These are phyloP conservation scores for Karalla daura DNA, from an alignment of 2,797 vertebrate genomes.

Conservation along the genomic window DNA sequence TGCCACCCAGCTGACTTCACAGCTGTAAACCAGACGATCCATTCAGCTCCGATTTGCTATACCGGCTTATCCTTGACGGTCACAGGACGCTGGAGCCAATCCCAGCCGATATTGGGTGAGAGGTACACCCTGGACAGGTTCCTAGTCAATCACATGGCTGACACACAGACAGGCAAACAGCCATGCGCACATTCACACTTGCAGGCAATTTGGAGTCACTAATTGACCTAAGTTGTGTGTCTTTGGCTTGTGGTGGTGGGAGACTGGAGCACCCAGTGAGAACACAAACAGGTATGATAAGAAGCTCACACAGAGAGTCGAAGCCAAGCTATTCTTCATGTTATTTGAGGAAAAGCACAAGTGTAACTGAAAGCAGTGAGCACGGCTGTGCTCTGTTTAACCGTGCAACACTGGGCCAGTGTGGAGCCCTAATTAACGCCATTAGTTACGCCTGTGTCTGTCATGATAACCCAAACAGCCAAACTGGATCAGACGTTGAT, in stretches of 20 bases:
- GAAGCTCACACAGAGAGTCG: background rate
- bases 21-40: constrained; percentile 29
- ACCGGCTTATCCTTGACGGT: background rate
- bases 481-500: background rate
- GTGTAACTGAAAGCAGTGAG: constrained; percentile 1
- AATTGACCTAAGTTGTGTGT: background rate
- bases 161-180: background rate
- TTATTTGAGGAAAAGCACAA: constrained; percentile 15
- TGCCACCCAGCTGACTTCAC: constrained; percentile 34
- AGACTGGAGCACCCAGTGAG: background rate
- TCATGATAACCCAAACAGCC: background rate
- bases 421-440: background rate
- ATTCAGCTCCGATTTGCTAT: background rate
- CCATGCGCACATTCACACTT: background rate
- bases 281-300: no score
- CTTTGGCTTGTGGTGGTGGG: background rate
- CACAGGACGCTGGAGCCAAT: background rate
- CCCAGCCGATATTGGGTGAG: background rate
- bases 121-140: background rate
- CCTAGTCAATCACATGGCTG: background rate
- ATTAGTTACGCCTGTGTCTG: constrained; percentile 13
- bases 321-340: background rate
- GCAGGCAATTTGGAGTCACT: background rate
- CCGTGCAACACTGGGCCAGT: background rate
- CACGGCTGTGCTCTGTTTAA: background rate